Evolutionary conservation across 2,113 vertebrate species (phyloP).

Genomic region (Potamarius usumacintae): DNA sequence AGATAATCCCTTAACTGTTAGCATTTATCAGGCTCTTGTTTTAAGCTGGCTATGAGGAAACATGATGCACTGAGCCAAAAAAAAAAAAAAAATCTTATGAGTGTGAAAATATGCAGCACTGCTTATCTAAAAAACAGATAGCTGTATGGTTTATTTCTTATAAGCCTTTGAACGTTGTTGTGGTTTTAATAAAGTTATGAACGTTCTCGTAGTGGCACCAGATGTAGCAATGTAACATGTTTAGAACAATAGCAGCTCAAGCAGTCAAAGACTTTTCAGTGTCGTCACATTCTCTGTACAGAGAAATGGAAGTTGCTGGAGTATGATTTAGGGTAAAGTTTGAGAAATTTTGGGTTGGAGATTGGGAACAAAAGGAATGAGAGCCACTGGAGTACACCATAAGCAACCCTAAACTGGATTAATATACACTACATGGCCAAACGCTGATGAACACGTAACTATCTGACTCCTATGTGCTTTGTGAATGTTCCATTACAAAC

Average conservation of each 20-base stretch:
- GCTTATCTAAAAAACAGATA: background rate
- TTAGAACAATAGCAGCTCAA: background rate
- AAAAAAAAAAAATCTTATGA: background rate
- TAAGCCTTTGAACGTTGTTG: background rate
- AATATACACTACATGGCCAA: background rate
- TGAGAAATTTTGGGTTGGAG: background rate
- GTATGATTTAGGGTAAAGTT: background rate
- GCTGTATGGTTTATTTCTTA: background rate
- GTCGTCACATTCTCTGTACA: background rate
- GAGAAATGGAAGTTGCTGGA: background rate
- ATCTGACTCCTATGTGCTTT: background rate
- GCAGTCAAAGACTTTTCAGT: background rate
- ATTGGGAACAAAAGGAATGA: background rate
- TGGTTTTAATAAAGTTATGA: background rate
- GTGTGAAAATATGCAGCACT: background rate
- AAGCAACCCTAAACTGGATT: background rate
- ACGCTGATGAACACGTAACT: background rate
- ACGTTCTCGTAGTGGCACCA: background rate
- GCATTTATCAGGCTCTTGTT: too few species aligned
- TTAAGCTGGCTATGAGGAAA: background rate
- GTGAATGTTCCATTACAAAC: background rate
- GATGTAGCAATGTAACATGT: background rate
- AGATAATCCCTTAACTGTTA: too few species aligned
- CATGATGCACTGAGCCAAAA: background rate
- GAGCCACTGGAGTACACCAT: background rate